Base-by-base conservation (phyloP, 2,888 invertebrate genomes). In the Hirtodrosophila histrioides region DNA sequence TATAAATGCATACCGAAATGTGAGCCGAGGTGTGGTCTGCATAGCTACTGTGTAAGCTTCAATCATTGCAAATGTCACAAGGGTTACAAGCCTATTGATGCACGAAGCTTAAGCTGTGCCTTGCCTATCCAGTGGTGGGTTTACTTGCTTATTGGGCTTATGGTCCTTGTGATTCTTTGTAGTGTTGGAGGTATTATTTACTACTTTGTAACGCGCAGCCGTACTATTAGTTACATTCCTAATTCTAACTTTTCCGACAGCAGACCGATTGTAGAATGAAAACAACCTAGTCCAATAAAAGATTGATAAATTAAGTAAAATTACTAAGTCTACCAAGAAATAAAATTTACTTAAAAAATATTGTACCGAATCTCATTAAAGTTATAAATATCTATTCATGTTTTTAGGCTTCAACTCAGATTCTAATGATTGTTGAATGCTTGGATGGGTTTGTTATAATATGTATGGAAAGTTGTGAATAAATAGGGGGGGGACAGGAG, bases 181-280 rank as follows among this genome's bases (percentile, higher is more conserved):
- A 17, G 46, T 58, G 35, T 40, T 2, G 7, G 1, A 0, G 39
- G 24, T 2, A 27, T 65, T 5, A 8, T 66, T 1, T 24, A 3
- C 31, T 40, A 10, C 3, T 58, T 3, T n/a, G 0, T 43, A 0
- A 23, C 7, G 0, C 46, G 48, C 9, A 8, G 4, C 3, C 6
- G 12, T 0, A 24, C 29, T 10, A 0, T 40, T 4, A 66, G 10
- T 10, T 72, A 51, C 4, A 66, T 58, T 66, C 70, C 67, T 4
- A 72, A 70, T 56, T 2, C 12, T 0, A 35, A 4, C 33, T 51
- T 29, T 9, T 3, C 39, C 0, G 67, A 70, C 9, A 44, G n/a
- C 0, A 3, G 23, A 0, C 9, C 0, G 8, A 54, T 43, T 29
- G 2, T 65, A 49, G 44, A 31, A 3, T 4, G 17, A 17, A 17